phyloP scores from a whole-genome alignment of 1,140 invertebrate species.

The Drosophila insularis region DNA sequence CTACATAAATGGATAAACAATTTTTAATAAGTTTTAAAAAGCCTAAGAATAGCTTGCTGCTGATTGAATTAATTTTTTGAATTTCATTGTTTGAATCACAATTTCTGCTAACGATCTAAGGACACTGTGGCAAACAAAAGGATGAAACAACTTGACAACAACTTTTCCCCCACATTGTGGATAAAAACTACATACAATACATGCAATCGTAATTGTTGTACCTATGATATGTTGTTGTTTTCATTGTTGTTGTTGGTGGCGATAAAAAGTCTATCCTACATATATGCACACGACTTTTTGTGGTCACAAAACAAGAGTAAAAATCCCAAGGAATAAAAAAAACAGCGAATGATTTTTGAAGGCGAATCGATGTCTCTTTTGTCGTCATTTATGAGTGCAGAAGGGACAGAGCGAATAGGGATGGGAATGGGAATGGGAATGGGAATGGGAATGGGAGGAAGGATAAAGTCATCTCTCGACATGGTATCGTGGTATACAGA shows the following conservation, averaged over 20 bases:
- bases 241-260: constrained; percentile 5
- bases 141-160: constrained; percentile 23
- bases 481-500: constrained; percentile 12
- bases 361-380: constrained; percentile 53
- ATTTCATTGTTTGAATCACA: no score
- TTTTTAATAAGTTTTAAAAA: no score
- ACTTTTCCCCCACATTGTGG: constrained; percentile 37
- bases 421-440: constrained; percentile 9
- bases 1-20: no score
- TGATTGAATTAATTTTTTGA: background rate
- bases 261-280: constrained; percentile 42
- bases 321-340: background rate
- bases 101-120: background rate
- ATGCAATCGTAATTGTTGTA: constrained; percentile 43
- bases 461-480: background rate
- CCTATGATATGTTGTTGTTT: constrained; percentile 18
- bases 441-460: background rate
- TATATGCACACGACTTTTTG: constrained; percentile 40
- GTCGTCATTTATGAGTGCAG: constrained; percentile 45
- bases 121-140: constrained; percentile 33
- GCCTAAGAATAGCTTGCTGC: no score
- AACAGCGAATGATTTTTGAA: constrained; percentile 32
- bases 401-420: background rate
- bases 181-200: constrained; percentile 31
- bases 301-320: constrained; percentile 28